Conservation (phyloP, 2,797 vertebrate genomes). For the Etheostoma nigrum region DNA sequence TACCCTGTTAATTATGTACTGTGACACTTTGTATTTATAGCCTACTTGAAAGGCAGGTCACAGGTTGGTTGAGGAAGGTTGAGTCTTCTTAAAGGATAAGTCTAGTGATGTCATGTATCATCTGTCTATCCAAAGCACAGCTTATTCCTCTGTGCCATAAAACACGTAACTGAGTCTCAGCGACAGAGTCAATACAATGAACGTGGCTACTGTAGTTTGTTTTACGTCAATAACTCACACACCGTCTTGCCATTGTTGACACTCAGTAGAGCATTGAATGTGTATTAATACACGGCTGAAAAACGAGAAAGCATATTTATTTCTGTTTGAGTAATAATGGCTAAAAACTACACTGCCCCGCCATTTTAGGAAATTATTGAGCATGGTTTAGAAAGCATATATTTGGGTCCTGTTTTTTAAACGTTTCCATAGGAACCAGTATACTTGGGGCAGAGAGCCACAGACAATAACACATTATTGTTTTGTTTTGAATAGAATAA, state of each 20-base stretch:
- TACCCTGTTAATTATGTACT: background rate
- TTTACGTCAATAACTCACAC: background rate
- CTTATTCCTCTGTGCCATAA: background rate
- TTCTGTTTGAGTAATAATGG: background rate
- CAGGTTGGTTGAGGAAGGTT: background rate
- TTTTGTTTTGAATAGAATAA: background rate
- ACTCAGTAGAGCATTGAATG: background rate
- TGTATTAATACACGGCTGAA: background rate
- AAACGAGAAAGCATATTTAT: background rate
- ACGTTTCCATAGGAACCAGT: background rate
- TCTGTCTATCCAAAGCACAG: background rate
- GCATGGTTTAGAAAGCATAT: background rate
- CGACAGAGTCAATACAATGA: background rate
- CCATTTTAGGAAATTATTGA: too few species aligned
- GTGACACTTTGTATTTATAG: conserved; percentile 16
- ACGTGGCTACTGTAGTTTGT: background rate
- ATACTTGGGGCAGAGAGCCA: background rate
- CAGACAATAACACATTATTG: background rate
- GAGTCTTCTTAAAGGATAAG: conserved; percentile 1
- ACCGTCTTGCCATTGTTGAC: background rate
- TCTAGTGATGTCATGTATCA: background rate
- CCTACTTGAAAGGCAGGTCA: conserved; percentile 2
- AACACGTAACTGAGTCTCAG: background rate
- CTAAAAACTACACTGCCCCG: background rate
- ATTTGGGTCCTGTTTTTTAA: background rate